phyloP scores from a whole-genome alignment of 2,113 vertebrate species.

The Piaya cayana region DNA sequence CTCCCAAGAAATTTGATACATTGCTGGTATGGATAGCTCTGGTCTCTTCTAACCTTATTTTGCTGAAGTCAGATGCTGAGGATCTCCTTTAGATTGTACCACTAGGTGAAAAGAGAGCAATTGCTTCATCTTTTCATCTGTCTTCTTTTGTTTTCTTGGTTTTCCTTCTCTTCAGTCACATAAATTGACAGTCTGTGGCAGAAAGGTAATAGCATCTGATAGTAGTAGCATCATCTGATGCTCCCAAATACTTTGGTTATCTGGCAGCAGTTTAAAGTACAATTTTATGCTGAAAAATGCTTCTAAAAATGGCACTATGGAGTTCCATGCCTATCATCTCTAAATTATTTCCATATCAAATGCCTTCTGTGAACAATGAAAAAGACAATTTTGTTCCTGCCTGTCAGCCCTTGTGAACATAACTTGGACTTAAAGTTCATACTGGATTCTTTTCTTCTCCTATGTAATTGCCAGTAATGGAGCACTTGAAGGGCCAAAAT shows the following conservation, averaged over 20 bases:
- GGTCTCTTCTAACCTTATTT: neutral
- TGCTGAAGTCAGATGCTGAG: neutral
- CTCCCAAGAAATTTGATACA: neutral
- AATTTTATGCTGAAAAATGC: neutral
- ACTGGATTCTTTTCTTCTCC: neutral
- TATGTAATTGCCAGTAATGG: neutral
- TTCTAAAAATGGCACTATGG: neutral
- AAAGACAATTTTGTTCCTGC: slow-evolving; percentile 11
- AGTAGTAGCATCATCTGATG: neutral
- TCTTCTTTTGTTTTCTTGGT: neutral
- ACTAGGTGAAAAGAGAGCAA: slow-evolving; percentile 18
- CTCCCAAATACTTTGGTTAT: slow-evolving; percentile 4
- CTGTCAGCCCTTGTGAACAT: neutral
- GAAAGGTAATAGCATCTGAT: neutral
- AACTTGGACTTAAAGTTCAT: neutral
- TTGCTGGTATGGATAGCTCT: neutral
- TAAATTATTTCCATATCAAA: slow-evolving; percentile 40
- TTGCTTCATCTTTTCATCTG: neutral
- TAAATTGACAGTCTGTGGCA: neutral
- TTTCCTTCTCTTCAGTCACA: neutral
- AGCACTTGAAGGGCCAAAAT: neutral
- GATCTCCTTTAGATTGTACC: neutral
- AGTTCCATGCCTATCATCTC: neutral
- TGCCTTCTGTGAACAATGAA: neutral
- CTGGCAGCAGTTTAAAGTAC: neutral